These are phyloP conservation scores for Eledone cirrhosa DNA, from an alignment of 2,888 invertebrate species.

Conservation along the genomic window DNA sequence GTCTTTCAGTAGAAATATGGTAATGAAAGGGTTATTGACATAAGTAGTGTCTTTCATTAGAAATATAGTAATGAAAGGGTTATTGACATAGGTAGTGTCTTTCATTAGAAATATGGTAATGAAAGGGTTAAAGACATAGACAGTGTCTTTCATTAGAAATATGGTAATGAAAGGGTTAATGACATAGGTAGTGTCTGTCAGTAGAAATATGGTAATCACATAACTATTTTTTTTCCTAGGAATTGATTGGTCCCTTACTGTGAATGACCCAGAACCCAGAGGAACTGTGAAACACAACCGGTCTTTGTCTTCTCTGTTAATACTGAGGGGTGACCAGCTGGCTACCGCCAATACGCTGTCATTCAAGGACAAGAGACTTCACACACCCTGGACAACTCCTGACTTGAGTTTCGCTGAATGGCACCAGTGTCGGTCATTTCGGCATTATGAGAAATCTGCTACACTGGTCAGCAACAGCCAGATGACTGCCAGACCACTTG, in stretches of 20 bases:
- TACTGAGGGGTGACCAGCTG: conserved; percentile 59
- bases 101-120: no score
- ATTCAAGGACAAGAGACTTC: conserved; percentile 56
- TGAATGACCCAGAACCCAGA: conserved; percentile 42
- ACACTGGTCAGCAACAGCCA: conserved; percentile 64
- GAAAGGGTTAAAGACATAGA: no score
- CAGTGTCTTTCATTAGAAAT: no score
- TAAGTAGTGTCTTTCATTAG: no score
- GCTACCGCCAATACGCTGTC: conserved; percentile 43
- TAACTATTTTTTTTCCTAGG: no score
- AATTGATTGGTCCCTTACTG: conserved; percentile 62
- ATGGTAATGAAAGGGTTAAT: no score
- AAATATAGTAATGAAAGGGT: no score
- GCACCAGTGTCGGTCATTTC: conserved; percentile 56
- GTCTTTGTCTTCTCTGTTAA: conserved; percentile 57
- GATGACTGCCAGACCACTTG: conserved; percentile 54
- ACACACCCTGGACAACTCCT: conserved; percentile 56
- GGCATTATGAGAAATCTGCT: conserved; percentile 63
- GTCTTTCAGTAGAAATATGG: no score
- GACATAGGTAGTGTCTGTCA: no score
- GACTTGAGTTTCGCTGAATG: conserved; percentile 46
- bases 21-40: no score
- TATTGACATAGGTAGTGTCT: no score
- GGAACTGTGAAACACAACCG: conserved; percentile 48
- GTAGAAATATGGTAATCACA: no score